phyloP scores from a whole-genome alignment of 2,113 vertebrate species.

The Hippolais icterina region DNA sequence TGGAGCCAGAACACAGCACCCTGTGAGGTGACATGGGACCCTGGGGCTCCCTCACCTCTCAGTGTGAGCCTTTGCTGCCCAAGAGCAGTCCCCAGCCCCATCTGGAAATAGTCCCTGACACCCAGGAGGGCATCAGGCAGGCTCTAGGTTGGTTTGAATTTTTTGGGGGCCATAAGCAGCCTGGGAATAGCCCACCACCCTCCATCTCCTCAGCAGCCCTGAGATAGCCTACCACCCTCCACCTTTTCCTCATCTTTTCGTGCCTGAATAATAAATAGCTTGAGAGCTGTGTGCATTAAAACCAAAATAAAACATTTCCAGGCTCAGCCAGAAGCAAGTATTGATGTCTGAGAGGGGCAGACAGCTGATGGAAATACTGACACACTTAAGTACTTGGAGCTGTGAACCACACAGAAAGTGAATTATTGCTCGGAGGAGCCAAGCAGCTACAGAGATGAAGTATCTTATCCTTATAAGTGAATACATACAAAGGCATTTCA shows the following conservation, averaged over 20 bases:
- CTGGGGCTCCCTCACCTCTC: not conserved
- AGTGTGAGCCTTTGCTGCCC: rapidly evolving
- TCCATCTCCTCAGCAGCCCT: not conserved
- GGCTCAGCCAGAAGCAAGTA: not conserved
- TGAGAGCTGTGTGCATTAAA: not conserved
- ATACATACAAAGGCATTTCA: conserved; percentile 1
- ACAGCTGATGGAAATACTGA: conserved; percentile 54
- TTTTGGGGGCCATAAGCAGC: not conserved
- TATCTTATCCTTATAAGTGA: conserved; percentile 54
- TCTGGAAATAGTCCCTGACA: not conserved
- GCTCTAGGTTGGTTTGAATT: not conserved
- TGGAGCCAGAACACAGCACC: not conserved
- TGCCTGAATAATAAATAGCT: not conserved
- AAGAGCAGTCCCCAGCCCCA: not conserved
- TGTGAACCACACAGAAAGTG: conserved; percentile 11
- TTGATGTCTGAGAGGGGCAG: conserved; percentile 31
- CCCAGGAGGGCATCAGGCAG: not conserved
- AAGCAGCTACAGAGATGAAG: conserved; percentile 14
- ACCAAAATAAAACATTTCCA: conserved; percentile 39
- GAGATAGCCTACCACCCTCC: not conserved
- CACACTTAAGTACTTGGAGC: conserved; percentile 15
- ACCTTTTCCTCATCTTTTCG: rapidly evolving
- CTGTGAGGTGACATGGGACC: rapidly evolving
- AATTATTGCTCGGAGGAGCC: conserved; percentile 38
- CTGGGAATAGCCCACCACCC: not conserved